phyloP scores from a whole-genome alignment of 2,888 invertebrate species.

The Helleia helle region DNA sequence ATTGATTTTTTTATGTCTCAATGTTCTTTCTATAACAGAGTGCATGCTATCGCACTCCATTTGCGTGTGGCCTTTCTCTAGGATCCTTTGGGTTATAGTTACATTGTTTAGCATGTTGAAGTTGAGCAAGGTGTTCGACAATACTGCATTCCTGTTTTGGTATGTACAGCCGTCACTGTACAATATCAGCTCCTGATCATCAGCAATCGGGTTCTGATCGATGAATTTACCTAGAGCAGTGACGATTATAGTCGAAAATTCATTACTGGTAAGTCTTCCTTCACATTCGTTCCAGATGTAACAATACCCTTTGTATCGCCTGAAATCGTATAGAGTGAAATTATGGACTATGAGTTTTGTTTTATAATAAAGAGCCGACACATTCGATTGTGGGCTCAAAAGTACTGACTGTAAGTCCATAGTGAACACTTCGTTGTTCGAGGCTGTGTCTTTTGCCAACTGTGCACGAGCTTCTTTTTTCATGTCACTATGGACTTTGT shows the following conservation, averaged over 20 bases:
- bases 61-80: slow-evolving; percentile 13
- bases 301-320: not conserved
- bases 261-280: not conserved
- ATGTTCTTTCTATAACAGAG: slow-evolving; percentile 2
- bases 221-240: not conserved
- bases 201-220: not conserved
- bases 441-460: not conserved
- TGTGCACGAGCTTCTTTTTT: not conserved
- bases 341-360: not conserved
- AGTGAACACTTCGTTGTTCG: not conserved
- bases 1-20: slow-evolving; percentile 13
- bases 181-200: not conserved
- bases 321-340: not conserved
- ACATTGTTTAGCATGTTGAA: slow-evolving; percentile 12
- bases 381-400: not conserved
- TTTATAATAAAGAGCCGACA: not conserved
- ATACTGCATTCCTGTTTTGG: slow-evolving; percentile 5
- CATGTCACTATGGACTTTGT: not conserved
- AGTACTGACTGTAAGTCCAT: not conserved
- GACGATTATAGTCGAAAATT: not conserved
- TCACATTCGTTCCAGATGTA: not conserved
- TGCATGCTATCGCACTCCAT: slow-evolving; percentile 10
- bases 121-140: slow-evolving; percentile 10
- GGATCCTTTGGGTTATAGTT: slow-evolving; percentile 12
- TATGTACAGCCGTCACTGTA: not conserved